Percentiles rank a stretch among this genome's conserved stretches.
Conservation (phyloP, 2,113 vertebrate species). For the Mobula birostris region DNA sequence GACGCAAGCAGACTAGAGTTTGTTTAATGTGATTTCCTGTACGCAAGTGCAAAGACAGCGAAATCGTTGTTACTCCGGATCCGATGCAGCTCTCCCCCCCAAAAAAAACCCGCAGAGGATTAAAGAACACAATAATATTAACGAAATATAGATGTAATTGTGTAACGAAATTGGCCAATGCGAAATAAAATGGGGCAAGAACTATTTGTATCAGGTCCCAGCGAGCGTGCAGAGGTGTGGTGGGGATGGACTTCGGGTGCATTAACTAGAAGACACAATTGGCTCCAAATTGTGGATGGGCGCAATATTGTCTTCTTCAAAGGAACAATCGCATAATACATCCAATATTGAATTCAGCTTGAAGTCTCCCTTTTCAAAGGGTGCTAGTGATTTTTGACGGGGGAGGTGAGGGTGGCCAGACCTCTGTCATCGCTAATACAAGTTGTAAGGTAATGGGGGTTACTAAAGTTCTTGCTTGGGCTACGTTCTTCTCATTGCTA, state of each 20-base stretch:
- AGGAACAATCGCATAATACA: not conserved
- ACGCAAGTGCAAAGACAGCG: no score
- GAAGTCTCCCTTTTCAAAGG: not conserved
- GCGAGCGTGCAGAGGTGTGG: not conserved
- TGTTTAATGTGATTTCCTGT: no score
- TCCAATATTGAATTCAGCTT: not conserved
- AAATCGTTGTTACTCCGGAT: no score
- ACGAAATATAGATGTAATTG: not conserved
- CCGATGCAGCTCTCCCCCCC: no score
- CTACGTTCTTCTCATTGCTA: no score
- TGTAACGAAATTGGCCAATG: not conserved
- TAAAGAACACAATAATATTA: no score
- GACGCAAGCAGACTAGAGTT: no score
- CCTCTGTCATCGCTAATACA: not conserved
- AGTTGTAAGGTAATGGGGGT: not conserved
- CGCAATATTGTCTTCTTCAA: not conserved
- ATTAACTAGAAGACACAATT: not conserved
- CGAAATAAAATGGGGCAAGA: not conserved
- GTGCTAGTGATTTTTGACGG: not conserved
- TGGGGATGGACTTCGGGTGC: no score
- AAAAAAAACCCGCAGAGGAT: no score
- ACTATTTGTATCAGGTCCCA: not conserved
- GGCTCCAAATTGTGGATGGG: not conserved
- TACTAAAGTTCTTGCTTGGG: not conserved
- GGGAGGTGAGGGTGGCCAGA: not conserved